Percentiles rank a stretch among this genome's conserved stretches.
These are phyloP conservation scores for Lerema accius DNA, from an alignment of 1,140 invertebrate genomes.

Conservation along the genomic window DNA sequence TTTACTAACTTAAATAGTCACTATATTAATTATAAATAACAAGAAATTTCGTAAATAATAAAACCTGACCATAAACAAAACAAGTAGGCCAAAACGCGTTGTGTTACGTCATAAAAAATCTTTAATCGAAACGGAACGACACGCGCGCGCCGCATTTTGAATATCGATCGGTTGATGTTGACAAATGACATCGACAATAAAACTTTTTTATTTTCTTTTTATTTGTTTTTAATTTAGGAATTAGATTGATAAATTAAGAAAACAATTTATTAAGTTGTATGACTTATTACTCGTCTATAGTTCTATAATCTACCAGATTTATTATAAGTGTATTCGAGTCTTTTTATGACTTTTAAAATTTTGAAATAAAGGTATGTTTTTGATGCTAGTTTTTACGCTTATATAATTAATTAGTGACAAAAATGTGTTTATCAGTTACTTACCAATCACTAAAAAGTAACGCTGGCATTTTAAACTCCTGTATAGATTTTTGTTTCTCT, in stretches of 20 bases:
- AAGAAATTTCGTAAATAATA: neutral
- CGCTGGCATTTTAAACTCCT: slow-evolving; percentile 70
- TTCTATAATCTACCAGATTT: too few species aligned
- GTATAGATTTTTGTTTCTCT: slow-evolving; percentile 73
- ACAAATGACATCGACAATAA: slow-evolving; percentile 34
- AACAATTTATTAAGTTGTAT: too few species aligned
- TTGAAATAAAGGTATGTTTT: too few species aligned
- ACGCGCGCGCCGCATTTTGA: slow-evolving; percentile 44
- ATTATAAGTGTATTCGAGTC: too few species aligned
- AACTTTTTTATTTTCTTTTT: slow-evolving; percentile 10
- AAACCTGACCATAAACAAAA: neutral
- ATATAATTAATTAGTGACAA: too few species aligned
- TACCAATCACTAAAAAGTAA: slow-evolving; percentile 78
- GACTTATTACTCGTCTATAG: too few species aligned
- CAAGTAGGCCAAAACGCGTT: slow-evolving; percentile 13
- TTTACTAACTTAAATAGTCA: neutral
- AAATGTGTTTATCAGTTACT: too few species aligned
- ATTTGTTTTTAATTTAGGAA: too few species aligned
- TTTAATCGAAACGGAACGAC: slow-evolving; percentile 43
- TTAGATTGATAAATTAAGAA: too few species aligned
- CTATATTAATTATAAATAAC: too few species aligned
- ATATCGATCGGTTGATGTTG: slow-evolving; percentile 47
- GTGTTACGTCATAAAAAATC: slow-evolving; percentile 47
- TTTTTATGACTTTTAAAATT: too few species aligned
- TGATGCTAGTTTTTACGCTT: too few species aligned